Percentiles rank a stretch among this genome's conserved stretches.
Evolutionary conservation across 2,113 vertebrate genomes (phyloP).

Genomic region (Caloenas nicobarica): DNA sequence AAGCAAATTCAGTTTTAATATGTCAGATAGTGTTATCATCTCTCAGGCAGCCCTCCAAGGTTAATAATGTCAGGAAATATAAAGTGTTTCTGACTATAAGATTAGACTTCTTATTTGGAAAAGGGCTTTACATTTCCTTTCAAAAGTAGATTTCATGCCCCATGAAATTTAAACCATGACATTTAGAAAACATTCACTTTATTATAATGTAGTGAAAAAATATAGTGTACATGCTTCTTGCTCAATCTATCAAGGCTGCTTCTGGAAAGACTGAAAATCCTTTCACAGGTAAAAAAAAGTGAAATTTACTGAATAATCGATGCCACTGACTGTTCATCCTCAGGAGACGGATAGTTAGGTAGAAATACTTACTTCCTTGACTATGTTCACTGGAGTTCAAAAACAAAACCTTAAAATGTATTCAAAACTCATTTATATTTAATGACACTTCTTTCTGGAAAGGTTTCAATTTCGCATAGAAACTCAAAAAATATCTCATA

Average conservation of each 20-base stretch:
- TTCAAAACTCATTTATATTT: constrained; percentile 16
- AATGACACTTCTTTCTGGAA: not conserved
- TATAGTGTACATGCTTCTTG: constrained; percentile 41
- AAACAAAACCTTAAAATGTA: constrained; percentile 5
- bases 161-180: constrained; percentile 78
- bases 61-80: constrained; percentile 73
- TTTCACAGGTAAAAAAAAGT: constrained; percentile 45
- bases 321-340: constrained; percentile 39
- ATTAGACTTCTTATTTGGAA: constrained; percentile 71
- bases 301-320: not conserved
- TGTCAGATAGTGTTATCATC: constrained; percentile 68
- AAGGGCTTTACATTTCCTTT: constrained; percentile 75
- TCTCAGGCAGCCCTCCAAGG: constrained; percentile 64
- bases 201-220: constrained; percentile 74
- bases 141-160: constrained; percentile 73
- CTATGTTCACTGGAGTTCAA: constrained; percentile 13
- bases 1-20: constrained; percentile 67
- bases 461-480: not conserved
- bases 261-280: constrained; percentile 38
- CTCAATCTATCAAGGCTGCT: constrained; percentile 55
- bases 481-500: not conserved
- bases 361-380: constrained; percentile 55
- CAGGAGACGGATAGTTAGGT: not conserved
- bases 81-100: constrained; percentile 67
- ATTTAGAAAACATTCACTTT: constrained; percentile 76